Base-by-base conservation (phyloP, 1,140 invertebrate species). In the Tetramorium parvispinum region DNA sequence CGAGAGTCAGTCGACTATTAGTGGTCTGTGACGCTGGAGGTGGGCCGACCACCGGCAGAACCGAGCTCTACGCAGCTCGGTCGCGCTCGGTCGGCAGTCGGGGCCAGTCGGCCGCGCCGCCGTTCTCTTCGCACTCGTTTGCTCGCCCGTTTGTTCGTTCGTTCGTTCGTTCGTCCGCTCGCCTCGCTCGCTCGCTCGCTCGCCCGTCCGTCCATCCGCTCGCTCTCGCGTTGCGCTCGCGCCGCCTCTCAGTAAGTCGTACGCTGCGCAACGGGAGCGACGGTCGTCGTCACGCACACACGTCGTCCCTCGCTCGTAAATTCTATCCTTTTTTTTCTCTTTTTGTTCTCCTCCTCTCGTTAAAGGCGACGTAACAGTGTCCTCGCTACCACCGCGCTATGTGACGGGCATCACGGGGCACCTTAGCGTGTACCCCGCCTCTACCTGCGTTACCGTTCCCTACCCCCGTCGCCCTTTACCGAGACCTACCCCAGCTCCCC, bases 51-150 rank as follows among this genome's bases (percentile, higher is more conserved):
- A 90, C 87, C 89, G 88, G 53, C 85, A 89, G 87, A 91, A 89
- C 90, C 90, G 90, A 91, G 90, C 89, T 73, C 87, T 76, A 89
- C 90, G 87, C 65, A 91, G 90, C 89, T 91, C 90, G 90, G 89
- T 91, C 87, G 90, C 85, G 89, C 89, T 91, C 90, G 90, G 90
- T 83, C 89, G 89, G 89, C 88, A 90, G 87, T 91, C 89, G 89
- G 88, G 78, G 59, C 89, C 82, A 88, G 77, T 91, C 85, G 89
- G 79, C 65, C 82, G 89, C 75, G 73, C 81, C 63, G 43, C 75
- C 79, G 88, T 63, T 79, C 75, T 81, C 85, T 43, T 90, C 68
- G 85, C 27, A 21, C 65, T 85, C 68, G 75, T 57, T 89, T n/a
- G 79, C 79, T 75, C 76, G 11, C 3, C 75, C 70, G 68, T 76